Evolutionary conservation across 2,888 invertebrate genomes (phyloP).

Genomic region (Tenthredo amoena): DNA sequence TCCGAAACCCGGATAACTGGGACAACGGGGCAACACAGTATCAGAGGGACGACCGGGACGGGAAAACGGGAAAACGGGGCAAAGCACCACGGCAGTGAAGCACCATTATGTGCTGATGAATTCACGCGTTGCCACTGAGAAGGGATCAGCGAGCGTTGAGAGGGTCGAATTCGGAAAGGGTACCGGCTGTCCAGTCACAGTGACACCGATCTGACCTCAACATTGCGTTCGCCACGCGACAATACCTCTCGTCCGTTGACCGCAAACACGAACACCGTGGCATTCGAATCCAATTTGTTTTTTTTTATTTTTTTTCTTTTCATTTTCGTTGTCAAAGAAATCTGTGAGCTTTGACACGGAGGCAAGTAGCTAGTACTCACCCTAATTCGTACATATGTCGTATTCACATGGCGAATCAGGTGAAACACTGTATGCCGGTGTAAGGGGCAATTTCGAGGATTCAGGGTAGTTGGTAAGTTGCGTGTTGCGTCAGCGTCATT

Average conservation of each 20-base stretch:
- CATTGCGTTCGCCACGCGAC: conserved; percentile 28
- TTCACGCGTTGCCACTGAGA: conserved; percentile 43
- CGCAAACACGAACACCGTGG: not conserved
- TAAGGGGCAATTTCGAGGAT: conserved; percentile 27
- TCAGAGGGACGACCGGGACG: not conserved
- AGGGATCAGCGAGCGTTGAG: conserved; percentile 37
- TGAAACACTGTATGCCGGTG: not conserved
- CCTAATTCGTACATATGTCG: not conserved
- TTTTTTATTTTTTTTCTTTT: not conserved
- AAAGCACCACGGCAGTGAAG: not conserved
- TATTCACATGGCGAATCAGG: not conserved
- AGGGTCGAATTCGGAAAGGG: conserved; percentile 27
- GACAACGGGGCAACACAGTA: conserved; percentile 20
- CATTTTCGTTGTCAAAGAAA: not conserved
- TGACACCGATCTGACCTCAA: conserved; percentile 23
- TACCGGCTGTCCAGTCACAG: conserved; percentile 18
- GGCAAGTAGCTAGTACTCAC: not conserved
- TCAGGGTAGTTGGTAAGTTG: not conserved
- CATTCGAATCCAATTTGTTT: not conserved
- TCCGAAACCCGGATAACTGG: conserved; percentile 34
- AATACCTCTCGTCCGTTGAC: not conserved
- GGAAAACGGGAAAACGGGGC: not conserved
- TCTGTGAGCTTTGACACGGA: not conserved
- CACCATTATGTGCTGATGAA: conserved; percentile 37
- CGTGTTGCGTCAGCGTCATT: conserved; percentile 25